These are phyloP conservation scores for Pollenia amentaria DNA, from an alignment of 2,888 invertebrate genomes.

Conservation along the genomic window DNA sequence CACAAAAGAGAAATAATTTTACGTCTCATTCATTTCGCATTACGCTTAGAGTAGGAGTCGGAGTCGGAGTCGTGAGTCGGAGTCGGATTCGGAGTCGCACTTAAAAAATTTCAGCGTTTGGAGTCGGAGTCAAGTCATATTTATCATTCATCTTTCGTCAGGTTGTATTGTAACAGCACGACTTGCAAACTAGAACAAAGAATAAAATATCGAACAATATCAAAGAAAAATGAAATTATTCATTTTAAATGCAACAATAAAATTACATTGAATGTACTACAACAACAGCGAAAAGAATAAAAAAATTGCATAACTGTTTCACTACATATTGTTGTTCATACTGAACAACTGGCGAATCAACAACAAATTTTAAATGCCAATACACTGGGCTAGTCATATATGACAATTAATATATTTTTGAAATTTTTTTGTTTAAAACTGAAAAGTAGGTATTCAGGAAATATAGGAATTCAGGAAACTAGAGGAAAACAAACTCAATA, in stretches of 20 bases:
- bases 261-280: background rate
- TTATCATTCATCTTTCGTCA: constrained; percentile 58
- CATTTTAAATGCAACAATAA: constrained; percentile 48
- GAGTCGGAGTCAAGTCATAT: constrained; percentile 42
- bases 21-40: no score
- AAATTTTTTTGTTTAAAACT: no score
- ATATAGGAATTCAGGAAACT: no score
- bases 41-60: no score
- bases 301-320: constrained; percentile 46
- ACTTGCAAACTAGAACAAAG: background rate
- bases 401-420: constrained; percentile 39
- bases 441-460: no score
- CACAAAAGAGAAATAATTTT: no score
- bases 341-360: constrained; percentile 4
- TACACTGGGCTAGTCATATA: constrained; percentile 54
- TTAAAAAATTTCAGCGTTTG: no score
- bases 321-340: background rate
- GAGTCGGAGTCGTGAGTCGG: no score
- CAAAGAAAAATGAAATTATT: constrained; percentile 59
- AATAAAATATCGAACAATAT: background rate
- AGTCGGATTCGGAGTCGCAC: no score
- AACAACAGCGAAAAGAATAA: background rate
- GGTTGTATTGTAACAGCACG: background rate
- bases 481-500: background rate
- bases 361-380: constrained; percentile 36